Percentiles rank a stretch among this genome's conserved stretches.
Conservation (phyloP, 2,888 invertebrate species). For the Bembecia ichneumoniformis region DNA sequence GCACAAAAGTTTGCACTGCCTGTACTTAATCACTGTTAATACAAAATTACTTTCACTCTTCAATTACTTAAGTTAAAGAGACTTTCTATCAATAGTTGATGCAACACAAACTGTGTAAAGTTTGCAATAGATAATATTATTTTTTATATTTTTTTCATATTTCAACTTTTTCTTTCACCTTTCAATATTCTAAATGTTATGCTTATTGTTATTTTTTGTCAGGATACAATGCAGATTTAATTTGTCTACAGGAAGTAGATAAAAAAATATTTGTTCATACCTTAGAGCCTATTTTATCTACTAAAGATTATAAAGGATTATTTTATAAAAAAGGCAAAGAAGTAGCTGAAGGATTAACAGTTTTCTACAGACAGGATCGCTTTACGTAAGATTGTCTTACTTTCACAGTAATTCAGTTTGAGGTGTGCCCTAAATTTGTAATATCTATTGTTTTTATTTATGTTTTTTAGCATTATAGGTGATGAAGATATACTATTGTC, state of each 20-base stretch:
- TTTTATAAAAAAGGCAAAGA: constrained; percentile 81
- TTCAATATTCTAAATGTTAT: background rate
- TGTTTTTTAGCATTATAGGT: constrained; percentile 57
- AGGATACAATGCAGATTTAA: constrained; percentile 92
- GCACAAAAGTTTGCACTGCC: background rate
- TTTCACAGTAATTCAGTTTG: background rate
- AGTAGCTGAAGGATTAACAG: constrained; percentile 85
- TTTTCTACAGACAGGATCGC: constrained; percentile 79
- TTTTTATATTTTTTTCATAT: background rate
- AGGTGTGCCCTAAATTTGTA: background rate
- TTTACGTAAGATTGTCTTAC: constrained; percentile 67
- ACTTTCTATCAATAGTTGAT: too few relatives aligned
- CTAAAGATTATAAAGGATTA: constrained; percentile 70
- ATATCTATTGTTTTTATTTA: background rate
- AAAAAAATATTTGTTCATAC: constrained; percentile 79
- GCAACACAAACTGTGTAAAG: too few relatives aligned
- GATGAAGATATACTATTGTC: constrained; percentile 72
- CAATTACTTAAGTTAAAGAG: too few relatives aligned
- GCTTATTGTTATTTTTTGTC: constrained; percentile 4
- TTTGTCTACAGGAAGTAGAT: constrained; percentile 96
- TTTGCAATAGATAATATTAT: background rate
- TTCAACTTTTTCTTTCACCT: constrained; percentile 1
- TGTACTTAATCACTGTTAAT: too few relatives aligned
- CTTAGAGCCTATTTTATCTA: constrained; percentile 73
- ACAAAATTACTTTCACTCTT: too few relatives aligned